phyloP scores from a whole-genome alignment of 2,797 vertebrate genomes.

The Furcifer pardalis region DNA sequence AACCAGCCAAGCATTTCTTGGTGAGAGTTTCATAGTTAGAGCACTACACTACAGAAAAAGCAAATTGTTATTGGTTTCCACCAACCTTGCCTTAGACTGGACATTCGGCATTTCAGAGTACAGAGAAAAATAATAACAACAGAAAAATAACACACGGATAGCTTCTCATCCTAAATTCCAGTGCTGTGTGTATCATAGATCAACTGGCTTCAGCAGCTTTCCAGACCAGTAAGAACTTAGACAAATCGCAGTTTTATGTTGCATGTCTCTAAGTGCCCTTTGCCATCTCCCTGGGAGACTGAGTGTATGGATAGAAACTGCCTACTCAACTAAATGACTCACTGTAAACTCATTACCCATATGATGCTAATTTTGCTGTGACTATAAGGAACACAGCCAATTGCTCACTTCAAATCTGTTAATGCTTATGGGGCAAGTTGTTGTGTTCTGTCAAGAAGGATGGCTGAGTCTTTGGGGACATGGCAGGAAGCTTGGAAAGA shows the following conservation, averaged over 20 bases:
- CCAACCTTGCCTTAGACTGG: too few relatives aligned
- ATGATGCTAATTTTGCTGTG: conserved; percentile 18
- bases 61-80: too few relatives aligned
- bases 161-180: conserved; percentile 2
- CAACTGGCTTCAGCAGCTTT: accelerated
- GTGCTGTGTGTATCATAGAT: not conserved
- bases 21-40: too few relatives aligned
- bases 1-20: too few relatives aligned
- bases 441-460: not conserved
- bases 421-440: conserved; percentile 2
- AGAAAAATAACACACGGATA: not conserved
- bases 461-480: not conserved
- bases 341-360: conserved; percentile 21
- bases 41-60: too few relatives aligned
- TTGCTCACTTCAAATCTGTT: conserved; percentile 2
- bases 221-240: not conserved
- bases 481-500: not conserved
- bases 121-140: too few relatives aligned
- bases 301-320: conserved; percentile 6
- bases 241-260: not conserved
- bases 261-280: not conserved
- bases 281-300: not conserved
- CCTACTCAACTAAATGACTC: conserved; percentile 19
- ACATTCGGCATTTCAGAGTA: too few relatives aligned
- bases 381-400: conserved; percentile 23